A percentile compares a stretch with the other conserved stretches of the same genome.
Evolutionary conservation across 2,797 vertebrate genomes (phyloP).

Genomic region (Scolopax rusticola): DNA sequence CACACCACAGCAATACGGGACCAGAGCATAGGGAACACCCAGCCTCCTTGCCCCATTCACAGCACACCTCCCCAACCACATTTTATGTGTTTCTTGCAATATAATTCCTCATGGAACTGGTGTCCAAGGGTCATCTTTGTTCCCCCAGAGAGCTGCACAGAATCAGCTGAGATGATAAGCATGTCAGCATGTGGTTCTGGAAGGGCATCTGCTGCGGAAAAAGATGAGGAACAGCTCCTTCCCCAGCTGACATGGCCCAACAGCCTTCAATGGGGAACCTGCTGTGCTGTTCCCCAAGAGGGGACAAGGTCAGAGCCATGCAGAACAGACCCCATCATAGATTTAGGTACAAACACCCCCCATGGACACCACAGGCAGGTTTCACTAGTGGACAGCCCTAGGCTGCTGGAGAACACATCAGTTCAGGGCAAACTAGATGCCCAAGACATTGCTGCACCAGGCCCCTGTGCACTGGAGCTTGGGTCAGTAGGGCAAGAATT

Average conservation of each 20-base stretch:
- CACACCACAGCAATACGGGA: rapidly evolving
- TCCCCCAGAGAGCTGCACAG: background rate
- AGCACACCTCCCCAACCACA: background rate
- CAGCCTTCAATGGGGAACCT: background rate
- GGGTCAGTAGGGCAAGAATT: background rate
- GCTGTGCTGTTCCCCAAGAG: rapidly evolving
- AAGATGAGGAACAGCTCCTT: background rate
- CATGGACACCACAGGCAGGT: rapidly evolving
- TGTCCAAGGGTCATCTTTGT: background rate
- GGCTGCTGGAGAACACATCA: background rate
- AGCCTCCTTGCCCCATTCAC: background rate
- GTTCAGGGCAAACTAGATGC: background rate
- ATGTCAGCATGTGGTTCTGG: rapidly evolving
- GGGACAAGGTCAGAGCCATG: background rate
- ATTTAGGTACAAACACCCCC: background rate
- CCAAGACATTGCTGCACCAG: rapidly evolving
- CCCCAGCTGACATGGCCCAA: rapidly evolving
- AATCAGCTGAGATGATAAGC: background rate
- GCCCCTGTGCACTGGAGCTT: background rate
- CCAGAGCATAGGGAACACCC: rapidly evolving
- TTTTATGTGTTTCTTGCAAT: rapidly evolving
- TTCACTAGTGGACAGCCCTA: background rate
- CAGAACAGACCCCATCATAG: background rate
- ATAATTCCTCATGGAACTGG: rapidly evolving
- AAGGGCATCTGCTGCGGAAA: background rate